Evolutionary conservation across 2,888 invertebrate genomes (phyloP), one percentile per base, ranked within the genome.

Genomic region (Xestoiulus laeticollis): DNA sequence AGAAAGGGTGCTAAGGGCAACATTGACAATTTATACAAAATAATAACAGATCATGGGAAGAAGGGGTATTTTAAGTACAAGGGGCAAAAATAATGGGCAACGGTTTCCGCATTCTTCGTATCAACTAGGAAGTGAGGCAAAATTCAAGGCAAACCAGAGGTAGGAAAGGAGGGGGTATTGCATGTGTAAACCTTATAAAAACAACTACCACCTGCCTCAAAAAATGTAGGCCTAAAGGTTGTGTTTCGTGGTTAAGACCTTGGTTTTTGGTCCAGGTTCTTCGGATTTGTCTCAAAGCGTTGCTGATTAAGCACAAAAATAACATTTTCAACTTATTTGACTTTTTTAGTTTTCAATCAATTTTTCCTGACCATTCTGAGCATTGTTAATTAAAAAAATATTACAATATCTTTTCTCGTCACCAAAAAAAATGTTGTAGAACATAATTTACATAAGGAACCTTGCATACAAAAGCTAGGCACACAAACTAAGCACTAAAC

Each of bases 91-190:
- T 68, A 68, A 68, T 68, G 68, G 68, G 68, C 68, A 26, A 26
- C 68, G 26, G 68, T 68, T 26, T 68, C 68, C 68, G 68, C 68
- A 68, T 68, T 68, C 68, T 68, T 68, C 68, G 1, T 8, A 26
- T 68, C 68, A 68, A 68, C 26, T 68, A 68, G 68, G 68, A 68
- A 68, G 68, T 68, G 68, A 68, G 68, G 26, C 68, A 68, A 26
- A 68, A 68, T 68, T 68, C 68, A 68, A 68, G 68, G 68, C 68
- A 22, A 68, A 68, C 68, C 68, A 68, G 68, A 68, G 68, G 26
- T n/a, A 8, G 68, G 68, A 68, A 68, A n/a, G 68, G 22, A 26
- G 26, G 68, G 68, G 68, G 68, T 53, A 53, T n/a, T n/a, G n/a
- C n/a, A 5, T 53, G 53, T 48, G 53, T 16, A 19, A 5, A 68